phyloP scores from a whole-genome alignment of 2,113 vertebrate species.

The Neomonachus schauinslandi region DNA sequence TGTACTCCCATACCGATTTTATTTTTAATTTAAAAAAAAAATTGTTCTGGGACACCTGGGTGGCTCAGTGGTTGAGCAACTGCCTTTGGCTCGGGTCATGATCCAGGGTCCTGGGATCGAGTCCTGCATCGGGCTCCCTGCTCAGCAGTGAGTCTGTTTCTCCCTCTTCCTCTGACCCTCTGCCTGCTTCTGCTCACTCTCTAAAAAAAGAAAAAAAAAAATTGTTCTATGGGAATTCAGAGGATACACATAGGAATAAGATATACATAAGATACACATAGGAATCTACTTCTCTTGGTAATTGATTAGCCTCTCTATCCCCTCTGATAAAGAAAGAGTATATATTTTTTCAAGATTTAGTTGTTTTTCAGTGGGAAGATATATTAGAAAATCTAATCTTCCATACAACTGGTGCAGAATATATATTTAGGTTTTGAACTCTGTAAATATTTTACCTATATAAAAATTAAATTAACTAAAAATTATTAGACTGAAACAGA shows the following conservation, averaged over 20 bases:
- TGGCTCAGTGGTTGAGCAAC: too few species aligned
- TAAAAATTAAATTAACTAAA: constrained; percentile 31
- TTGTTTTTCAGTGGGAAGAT: background rate
- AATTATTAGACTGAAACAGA: background rate
- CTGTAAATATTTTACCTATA: background rate
- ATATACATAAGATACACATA: too few species aligned
- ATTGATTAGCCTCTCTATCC: background rate
- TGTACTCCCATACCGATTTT: background rate
- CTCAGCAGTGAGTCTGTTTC: too few species aligned
- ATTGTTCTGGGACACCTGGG: too few species aligned
- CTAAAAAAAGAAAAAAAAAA: background rate
- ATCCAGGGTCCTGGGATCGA: too few species aligned
- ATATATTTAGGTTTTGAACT: background rate
- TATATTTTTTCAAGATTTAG: background rate
- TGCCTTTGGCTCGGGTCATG: too few species aligned
- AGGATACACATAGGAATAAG: background rate
- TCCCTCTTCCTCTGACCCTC: too few species aligned
- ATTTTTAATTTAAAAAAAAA: background rate
- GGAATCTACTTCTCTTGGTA: background rate
- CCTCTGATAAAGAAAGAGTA: background rate
- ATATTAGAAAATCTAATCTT: background rate
- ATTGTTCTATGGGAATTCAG: background rate
- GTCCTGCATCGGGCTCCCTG: too few species aligned
- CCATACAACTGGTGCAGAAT: background rate
- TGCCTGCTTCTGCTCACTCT: too few species aligned